Percentiles rank a stretch among this genome's conserved stretches.
These are phyloP conservation scores for Microtus pennsylvanicus DNA, from an alignment of 2,113 vertebrate species.

Conservation along the genomic window DNA sequence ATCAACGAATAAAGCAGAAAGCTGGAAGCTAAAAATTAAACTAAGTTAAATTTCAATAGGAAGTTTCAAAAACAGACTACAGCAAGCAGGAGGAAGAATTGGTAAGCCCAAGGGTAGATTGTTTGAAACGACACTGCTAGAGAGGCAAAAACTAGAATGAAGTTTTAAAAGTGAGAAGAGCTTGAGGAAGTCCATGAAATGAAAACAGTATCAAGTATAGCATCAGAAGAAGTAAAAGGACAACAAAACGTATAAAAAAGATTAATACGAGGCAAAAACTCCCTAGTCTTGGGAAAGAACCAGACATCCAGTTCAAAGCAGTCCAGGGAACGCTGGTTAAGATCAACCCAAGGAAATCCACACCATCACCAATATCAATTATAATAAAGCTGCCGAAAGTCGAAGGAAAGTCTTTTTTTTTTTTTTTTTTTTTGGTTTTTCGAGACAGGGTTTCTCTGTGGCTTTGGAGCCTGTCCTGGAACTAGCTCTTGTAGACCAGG, in stretches of 20 bases:
- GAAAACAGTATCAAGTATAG: neutral
- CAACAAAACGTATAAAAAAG: neutral
- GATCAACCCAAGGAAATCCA: neutral
- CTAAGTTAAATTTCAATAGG: neutral
- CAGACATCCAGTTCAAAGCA: neutral
- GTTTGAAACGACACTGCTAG: neutral
- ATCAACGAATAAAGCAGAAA: neutral
- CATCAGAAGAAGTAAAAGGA: neutral
- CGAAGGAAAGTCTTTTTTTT: no score
- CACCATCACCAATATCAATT: neutral
- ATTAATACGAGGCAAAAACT: neutral
- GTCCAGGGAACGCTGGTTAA: neutral
- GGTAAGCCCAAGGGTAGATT: neutral
- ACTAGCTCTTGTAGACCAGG: no score
- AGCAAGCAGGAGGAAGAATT: neutral
- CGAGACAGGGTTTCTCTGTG: no score
- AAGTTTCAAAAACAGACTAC: neutral
- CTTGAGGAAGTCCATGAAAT: neutral
- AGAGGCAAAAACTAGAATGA: neutral
- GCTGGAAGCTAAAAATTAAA: neutral
- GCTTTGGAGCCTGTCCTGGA: no score
- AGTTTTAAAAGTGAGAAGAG: neutral
- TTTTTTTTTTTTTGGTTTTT: no score
- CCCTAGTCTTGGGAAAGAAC: neutral
- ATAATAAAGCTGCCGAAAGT: neutral